Conservation (phyloP, 2,113 vertebrate genomes). For the Nettapus auritus region DNA sequence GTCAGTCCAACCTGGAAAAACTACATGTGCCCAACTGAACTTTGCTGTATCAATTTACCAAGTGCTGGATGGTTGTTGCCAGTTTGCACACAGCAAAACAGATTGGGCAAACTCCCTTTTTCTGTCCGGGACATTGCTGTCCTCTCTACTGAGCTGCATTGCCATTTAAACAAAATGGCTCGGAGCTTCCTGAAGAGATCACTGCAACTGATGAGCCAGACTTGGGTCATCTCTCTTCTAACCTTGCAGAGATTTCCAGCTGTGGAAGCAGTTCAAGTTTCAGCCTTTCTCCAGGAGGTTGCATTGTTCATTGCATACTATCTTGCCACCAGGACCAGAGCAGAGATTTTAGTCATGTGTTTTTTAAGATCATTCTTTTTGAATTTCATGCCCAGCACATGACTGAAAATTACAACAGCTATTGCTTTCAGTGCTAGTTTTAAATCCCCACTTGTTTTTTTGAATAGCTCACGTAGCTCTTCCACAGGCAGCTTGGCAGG, state of each 20-base stretch:
- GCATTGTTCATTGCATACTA: neutral
- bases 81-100: neutral
- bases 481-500: neutral
- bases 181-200: neutral
- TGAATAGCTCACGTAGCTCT: neutral
- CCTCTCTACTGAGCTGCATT: neutral
- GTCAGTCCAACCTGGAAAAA: neutral
- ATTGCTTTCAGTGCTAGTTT: neutral
- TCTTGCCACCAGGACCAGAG: neutral
- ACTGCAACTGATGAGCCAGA: neutral
- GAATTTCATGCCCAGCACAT: neutral
- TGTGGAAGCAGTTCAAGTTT: neutral
- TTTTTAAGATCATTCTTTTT: neutral
- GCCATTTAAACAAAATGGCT: fast-evolving
- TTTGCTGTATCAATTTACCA: neutral
- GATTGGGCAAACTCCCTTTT: neutral
- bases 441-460: neutral
- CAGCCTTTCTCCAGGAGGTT: neutral
- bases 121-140: neutral
- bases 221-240: neutral
- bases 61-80: neutral
- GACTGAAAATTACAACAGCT: neutral
- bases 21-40: neutral
- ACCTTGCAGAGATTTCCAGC: neutral
- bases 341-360: neutral